Conservation (phyloP, 2,797 vertebrate species). For the Betta splendens region DNA sequence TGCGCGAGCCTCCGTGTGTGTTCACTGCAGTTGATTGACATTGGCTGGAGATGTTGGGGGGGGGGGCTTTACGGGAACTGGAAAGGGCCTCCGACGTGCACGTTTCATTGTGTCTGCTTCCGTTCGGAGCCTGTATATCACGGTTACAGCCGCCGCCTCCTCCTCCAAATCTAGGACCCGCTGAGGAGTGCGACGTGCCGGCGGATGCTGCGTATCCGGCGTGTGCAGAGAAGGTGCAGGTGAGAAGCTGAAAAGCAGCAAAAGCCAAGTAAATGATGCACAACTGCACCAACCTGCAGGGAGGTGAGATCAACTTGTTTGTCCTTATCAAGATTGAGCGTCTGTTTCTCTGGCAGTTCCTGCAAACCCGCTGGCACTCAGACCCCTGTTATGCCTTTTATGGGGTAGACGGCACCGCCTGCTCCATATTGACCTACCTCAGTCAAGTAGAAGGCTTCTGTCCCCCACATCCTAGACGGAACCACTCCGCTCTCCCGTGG, state of each 20-base stretch:
- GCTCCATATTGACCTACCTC: slow-evolving; percentile 80
- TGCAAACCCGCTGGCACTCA: slow-evolving; percentile 71
- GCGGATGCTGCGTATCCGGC: slow-evolving; percentile 66
- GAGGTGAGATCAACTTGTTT: no score
- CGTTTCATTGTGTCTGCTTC: slow-evolving; percentile 39
- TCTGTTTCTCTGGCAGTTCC: slow-evolving; percentile 64
- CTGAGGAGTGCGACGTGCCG: slow-evolving; percentile 70
- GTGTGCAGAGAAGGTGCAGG: slow-evolving; percentile 80
- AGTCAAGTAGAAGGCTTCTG: slow-evolving; percentile 79
- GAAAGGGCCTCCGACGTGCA: slow-evolving; percentile 52
- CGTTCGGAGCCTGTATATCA: slow-evolving; percentile 50
- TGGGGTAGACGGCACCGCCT: slow-evolving; percentile 77
- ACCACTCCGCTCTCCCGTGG: slow-evolving; percentile 60
- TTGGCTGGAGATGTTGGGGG: slow-evolving; percentile 56
- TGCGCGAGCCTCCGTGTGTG: slow-evolving; percentile 53
- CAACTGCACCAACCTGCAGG: background rate
- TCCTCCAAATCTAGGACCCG: slow-evolving; percentile 51
- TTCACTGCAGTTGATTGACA: slow-evolving; percentile 69
- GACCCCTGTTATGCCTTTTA: slow-evolving; percentile 82
- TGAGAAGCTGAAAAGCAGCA: slow-evolving; percentile 48
- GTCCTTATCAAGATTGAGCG: slow-evolving; percentile 8
- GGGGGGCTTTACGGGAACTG: slow-evolving; percentile 67
- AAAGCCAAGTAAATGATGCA: background rate
- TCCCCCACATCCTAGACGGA: slow-evolving; percentile 55
- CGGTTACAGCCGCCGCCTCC: slow-evolving; percentile 51